Conservation (phyloP, 2,888 invertebrate genomes). For the Myopa testacea region DNA sequence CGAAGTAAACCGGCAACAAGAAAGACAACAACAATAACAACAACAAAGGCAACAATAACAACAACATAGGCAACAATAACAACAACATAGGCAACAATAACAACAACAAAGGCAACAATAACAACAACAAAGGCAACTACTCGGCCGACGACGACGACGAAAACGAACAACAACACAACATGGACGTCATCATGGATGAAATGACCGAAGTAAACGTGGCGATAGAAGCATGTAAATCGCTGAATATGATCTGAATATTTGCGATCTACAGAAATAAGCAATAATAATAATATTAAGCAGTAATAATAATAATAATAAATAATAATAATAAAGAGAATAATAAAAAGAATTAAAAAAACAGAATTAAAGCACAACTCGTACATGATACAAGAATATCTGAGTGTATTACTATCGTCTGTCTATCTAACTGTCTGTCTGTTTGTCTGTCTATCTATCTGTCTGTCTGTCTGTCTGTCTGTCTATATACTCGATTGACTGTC, state of each 20-base stretch:
- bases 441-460: not conserved
- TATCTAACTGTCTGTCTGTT: not conserved
- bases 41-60: not conserved
- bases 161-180: not conserved
- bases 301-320: slow-evolving; percentile 27
- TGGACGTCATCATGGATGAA: not conserved
- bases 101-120: not conserved
- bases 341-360: not conserved
- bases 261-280: slow-evolving; percentile 32
- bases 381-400: not conserved
- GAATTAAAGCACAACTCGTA: not conserved
- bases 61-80: not conserved
- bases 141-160: not conserved
- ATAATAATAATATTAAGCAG: slow-evolving; percentile 10
- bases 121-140: not conserved
- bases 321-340: not conserved
- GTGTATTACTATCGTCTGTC: not conserved
- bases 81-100: not conserved
- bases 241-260: slow-evolving; percentile 25
- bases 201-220: not conserved
- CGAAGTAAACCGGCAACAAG: not conserved
- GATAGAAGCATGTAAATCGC: slow-evolving; percentile 12
- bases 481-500: not conserved
- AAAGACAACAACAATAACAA: slow-evolving; percentile 2
- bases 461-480: not conserved